A percentile compares a stretch with the other conserved stretches of the same genome.
Conservation (phyloP, 1,140 invertebrate genomes). For the Ericerus pela region DNA sequence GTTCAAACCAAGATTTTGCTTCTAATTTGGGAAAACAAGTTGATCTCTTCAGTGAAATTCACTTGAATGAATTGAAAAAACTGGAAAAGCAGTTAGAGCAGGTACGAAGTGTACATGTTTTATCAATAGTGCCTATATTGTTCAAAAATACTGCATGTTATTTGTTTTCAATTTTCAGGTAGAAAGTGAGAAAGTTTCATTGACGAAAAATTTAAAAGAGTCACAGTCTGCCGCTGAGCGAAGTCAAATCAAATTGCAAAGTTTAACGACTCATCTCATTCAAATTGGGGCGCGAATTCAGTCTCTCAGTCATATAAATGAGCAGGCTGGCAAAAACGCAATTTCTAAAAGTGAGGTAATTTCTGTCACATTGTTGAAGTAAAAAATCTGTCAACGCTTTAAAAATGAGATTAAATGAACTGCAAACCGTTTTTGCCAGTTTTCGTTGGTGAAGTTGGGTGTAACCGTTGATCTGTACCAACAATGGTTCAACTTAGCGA, state of each 20-base stretch:
- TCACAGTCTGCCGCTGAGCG: slow-evolving; percentile 62
- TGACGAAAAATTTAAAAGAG: slow-evolving; percentile 57
- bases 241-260: slow-evolving; percentile 57
- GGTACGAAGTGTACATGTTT: slow-evolving; percentile 11
- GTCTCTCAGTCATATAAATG: slow-evolving; percentile 49
- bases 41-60: slow-evolving; percentile 94
- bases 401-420: not conserved
- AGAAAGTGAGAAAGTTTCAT: slow-evolving; percentile 62
- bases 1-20: too few species aligned
- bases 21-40: too few species aligned
- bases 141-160: too few species aligned
- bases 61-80: slow-evolving; percentile 85
- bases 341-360: slow-evolving; percentile 10
- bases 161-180: too few species aligned
- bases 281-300: slow-evolving; percentile 63
- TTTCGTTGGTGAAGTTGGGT: slow-evolving; percentile 9
- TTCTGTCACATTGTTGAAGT: slow-evolving; percentile 1
- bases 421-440: not conserved
- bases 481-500: slow-evolving; percentile 55
- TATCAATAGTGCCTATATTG: too few species aligned
- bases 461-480: slow-evolving; percentile 38
- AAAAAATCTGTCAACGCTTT: too few species aligned
- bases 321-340: slow-evolving; percentile 19
- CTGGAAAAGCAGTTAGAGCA: slow-evolving; percentile 84
- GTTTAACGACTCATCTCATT: slow-evolving; percentile 51